Evolutionary conservation across 1,140 invertebrate species (phyloP).

Genomic region (Caenorhabditis inopinata): DNA sequence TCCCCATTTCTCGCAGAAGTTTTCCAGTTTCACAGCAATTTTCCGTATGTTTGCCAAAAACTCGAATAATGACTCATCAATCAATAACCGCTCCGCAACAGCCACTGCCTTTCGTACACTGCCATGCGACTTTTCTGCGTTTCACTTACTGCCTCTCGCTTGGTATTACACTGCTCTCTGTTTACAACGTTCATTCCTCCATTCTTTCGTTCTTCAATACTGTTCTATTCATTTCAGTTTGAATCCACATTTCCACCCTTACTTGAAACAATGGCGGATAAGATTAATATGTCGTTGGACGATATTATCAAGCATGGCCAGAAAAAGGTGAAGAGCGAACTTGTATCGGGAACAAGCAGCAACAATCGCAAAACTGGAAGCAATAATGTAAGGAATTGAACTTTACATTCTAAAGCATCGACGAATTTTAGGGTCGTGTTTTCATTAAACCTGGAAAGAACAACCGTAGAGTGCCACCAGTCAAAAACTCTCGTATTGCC

Average conservation of each 20-base stretch:
- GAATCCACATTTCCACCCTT: neutral
- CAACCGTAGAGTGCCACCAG: neutral
- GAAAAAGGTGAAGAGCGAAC: neutral
- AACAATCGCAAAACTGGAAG: neutral
- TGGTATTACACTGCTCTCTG: too few relatives aligned
- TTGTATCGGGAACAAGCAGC: neutral
- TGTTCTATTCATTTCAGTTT: neutral
- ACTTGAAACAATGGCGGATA: neutral
- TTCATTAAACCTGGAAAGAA: neutral
- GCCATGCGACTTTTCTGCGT: neutral
- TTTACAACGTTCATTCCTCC: too few relatives aligned
- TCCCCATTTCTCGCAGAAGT: slow-evolving; percentile 75
- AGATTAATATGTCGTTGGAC: neutral
- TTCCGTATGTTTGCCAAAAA: too few relatives aligned
- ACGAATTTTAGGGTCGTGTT: neutral
- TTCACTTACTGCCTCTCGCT: neutral
- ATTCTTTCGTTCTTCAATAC: too few relatives aligned
- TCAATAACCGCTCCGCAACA: neutral
- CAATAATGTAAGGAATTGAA: neutral
- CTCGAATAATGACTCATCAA: neutral
- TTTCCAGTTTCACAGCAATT: too few relatives aligned
- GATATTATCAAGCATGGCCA: neutral
- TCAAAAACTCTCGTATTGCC: neutral
- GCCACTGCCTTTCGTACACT: slow-evolving; percentile 1
- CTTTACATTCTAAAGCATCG: too few relatives aligned